These are phyloP conservation scores for Onchidella celtica DNA, from an alignment of 2,888 invertebrate species.

Conservation along the genomic window DNA sequence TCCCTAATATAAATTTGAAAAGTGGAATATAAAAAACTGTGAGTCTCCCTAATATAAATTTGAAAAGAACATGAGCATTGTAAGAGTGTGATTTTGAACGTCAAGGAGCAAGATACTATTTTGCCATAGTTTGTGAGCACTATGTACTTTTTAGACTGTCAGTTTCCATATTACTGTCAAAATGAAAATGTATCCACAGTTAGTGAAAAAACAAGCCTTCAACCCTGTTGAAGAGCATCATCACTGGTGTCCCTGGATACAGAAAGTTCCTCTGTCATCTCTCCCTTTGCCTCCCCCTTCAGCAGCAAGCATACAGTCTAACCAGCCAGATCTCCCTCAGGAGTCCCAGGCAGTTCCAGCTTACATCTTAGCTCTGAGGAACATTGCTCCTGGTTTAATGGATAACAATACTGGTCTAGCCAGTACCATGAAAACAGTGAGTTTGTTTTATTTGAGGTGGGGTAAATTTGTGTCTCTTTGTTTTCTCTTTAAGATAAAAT, in stretches of 20 bases:
- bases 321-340: neutral
- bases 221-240: slow-evolving; percentile 71
- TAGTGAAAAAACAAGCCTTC: slow-evolving; percentile 49
- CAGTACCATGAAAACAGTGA: slow-evolving; percentile 48
- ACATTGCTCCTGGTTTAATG: slow-evolving; percentile 53
- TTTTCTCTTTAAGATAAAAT: neutral
- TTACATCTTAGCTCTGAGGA: slow-evolving; percentile 50
- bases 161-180: too few relatives aligned
- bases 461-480: neutral
- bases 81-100: too few relatives aligned
- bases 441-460: too few relatives aligned
- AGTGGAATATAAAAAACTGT: too few relatives aligned
- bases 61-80: too few relatives aligned
- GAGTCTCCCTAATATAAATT: too few relatives aligned
- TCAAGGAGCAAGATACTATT: too few relatives aligned
- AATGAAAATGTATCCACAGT: neutral
- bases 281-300: neutral
- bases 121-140: too few relatives aligned
- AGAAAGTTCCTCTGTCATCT: slow-evolving; percentile 1
- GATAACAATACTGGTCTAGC: slow-evolving; percentile 48
- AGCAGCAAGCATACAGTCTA: neutral
- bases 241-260: slow-evolving; percentile 74
- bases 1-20: too few relatives aligned
- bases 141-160: too few relatives aligned
- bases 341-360: slow-evolving; percentile 39